These are phyloP conservation scores for Panthera tigris DNA, from an alignment of 2,113 vertebrate species.

Conservation along the genomic window DNA sequence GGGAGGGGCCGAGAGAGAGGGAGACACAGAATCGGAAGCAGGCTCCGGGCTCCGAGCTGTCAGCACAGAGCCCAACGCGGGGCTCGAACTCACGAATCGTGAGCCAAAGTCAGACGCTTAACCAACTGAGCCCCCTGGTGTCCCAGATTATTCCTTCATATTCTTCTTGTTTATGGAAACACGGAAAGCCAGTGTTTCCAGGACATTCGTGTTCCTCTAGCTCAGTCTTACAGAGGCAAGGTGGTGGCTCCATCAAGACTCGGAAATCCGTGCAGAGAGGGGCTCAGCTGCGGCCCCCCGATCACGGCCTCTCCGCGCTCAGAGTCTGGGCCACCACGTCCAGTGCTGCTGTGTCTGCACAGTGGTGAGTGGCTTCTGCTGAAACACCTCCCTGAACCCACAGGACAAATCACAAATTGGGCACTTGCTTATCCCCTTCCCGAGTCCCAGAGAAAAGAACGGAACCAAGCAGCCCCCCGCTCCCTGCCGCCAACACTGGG, in stretches of 20 bases:
- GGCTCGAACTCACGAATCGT: too few relatives aligned
- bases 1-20: too few relatives aligned
- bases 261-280: not conserved
- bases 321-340: too few relatives aligned
- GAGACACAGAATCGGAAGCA: too few relatives aligned
- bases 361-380: not conserved
- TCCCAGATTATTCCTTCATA: not conserved
- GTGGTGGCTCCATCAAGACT: not conserved
- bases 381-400: not conserved
- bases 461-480: not conserved
- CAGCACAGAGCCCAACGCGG: too few relatives aligned
- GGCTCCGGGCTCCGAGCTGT: too few relatives aligned
- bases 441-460: not conserved
- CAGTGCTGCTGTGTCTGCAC: not conserved
- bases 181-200: not conserved
- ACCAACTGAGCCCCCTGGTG: too few relatives aligned
- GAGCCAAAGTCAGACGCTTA: too few relatives aligned
- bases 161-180: not conserved
- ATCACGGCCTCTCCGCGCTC: rapidly evolving
- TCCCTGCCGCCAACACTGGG: too few relatives aligned
- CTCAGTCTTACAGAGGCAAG: not conserved
- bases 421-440: not conserved
- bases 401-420: not conserved
- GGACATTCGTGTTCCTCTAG: not conserved
- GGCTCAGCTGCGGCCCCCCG: not conserved